These are phyloP conservation scores for Cephus runcator DNA, from an alignment of 2,888 invertebrate species.

Conservation along the genomic window DNA sequence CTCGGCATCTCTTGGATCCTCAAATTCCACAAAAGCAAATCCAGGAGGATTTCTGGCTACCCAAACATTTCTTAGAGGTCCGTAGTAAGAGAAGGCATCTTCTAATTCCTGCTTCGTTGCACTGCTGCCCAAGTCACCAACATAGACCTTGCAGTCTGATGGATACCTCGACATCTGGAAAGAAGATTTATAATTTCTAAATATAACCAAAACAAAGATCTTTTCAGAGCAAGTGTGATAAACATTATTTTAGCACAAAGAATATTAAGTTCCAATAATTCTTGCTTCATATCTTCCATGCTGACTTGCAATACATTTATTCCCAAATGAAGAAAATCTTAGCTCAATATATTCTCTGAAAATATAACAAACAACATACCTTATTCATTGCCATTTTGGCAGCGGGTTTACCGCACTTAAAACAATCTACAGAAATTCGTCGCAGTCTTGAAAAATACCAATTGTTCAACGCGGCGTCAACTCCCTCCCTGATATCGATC, in stretches of 20 bases:
- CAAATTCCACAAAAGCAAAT: conserved; percentile 94
- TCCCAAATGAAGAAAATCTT: not conserved
- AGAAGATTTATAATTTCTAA: not conserved
- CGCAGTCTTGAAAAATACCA: not conserved
- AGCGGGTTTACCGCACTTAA: not conserved
- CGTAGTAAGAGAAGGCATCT: conserved; percentile 92
- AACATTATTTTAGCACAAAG: not conserved
- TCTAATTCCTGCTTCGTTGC: conserved; percentile 94
- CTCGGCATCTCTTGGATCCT: conserved; percentile 92
- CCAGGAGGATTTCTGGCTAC: conserved; percentile 97
- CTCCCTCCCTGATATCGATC: not conserved
- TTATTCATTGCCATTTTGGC: conserved; percentile 3
- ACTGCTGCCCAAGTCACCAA: conserved; percentile 91
- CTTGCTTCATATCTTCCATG: not conserved
- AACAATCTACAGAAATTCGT: not conserved
- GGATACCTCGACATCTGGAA: conserved; percentile 79
- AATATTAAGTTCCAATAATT: not conserved
- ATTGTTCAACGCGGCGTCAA: conserved; percentile 1
- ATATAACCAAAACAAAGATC: not conserved
- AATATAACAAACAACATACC: not conserved
- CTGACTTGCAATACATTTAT: not conserved
- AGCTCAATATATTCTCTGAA: not conserved
- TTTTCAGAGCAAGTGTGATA: not conserved
- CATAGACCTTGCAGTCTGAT: conserved; percentile 93
- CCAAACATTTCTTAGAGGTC: conserved; percentile 94